Evolutionary conservation across 1,140 invertebrate species (phyloP).

Genomic region (Melipona quadrifasciata): DNA sequence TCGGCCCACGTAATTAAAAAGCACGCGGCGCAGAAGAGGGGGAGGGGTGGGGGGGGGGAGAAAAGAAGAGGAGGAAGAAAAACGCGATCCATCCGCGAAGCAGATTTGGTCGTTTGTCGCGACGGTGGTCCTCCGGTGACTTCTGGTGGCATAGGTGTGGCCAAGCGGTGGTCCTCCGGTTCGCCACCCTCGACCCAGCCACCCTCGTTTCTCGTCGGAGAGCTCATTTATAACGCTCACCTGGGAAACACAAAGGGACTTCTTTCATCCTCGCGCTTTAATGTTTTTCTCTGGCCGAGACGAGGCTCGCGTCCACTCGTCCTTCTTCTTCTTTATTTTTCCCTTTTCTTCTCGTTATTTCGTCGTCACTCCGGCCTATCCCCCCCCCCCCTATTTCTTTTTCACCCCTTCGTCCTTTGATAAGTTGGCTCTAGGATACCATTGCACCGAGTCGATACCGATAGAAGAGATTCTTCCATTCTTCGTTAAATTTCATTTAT

Average conservation of each 20-base stretch:
- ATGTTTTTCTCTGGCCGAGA: slow-evolving; percentile 61
- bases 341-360: slow-evolving; percentile 61
- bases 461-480: no score
- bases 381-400: neutral
- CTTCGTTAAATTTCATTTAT: no score
- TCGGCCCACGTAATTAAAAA: slow-evolving; percentile 12
- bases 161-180: slow-evolving; percentile 52
- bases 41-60: no score
- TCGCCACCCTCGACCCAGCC: slow-evolving; percentile 44
- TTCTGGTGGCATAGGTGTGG: slow-evolving; percentile 79
- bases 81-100: slow-evolving; percentile 47
- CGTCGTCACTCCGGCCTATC: slow-evolving; percentile 40
- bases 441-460: no score
- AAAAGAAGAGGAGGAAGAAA: neutral
- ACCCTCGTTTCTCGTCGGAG: slow-evolving; percentile 54
- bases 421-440: neutral
- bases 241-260: slow-evolving; percentile 79
- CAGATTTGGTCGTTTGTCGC: slow-evolving; percentile 68
- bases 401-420: slow-evolving; percentile 28
- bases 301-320: slow-evolving; percentile 37
- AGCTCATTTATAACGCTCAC: slow-evolving; percentile 81
- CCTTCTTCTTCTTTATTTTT: slow-evolving; percentile 23
- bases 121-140: slow-evolving; percentile 73
- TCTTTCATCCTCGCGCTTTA: slow-evolving; percentile 74
- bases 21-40: neutral